Conservation (phyloP, 1,140 invertebrate genomes). For the Dolichoris vasculosae region DNA sequence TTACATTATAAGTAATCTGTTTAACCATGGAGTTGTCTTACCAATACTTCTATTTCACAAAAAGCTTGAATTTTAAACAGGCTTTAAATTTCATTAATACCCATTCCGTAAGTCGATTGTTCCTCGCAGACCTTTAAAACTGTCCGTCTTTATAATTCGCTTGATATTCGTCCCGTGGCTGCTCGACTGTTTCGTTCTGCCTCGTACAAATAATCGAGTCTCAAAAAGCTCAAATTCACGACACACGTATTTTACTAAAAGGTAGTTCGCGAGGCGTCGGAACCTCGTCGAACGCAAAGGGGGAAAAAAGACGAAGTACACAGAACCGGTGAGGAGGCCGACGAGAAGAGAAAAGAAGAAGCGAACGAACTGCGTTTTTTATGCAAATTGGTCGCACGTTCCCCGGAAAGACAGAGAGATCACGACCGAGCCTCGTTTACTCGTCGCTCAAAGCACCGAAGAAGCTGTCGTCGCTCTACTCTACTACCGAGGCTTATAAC, state of each 20-base stretch:
- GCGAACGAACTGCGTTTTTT: not conserved
- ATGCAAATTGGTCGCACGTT: constrained; percentile 17
- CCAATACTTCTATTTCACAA: not conserved
- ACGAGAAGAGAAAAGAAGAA: too few species aligned
- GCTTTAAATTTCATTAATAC: too few species aligned
- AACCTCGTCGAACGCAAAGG: not conserved
- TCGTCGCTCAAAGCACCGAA: not conserved
- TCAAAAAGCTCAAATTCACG: not conserved
- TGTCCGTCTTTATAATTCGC: not conserved
- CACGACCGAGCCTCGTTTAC: constrained; percentile 7
- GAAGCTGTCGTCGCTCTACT: not conserved
- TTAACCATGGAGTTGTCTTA: too few species aligned
- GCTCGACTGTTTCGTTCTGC: not conserved
- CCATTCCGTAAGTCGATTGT: not conserved
- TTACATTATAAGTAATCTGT: too few species aligned
- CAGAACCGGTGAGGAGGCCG: too few species aligned
- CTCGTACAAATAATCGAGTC: not conserved
- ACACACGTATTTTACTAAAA: not conserved
- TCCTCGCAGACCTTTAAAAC: not conserved
- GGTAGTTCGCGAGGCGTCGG: too few species aligned
- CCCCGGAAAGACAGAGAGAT: not conserved
- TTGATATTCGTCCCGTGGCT: not conserved
- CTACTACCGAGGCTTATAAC: not conserved
- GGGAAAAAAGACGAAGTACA: not conserved
- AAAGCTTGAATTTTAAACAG: not conserved